A percentile compares a stretch with the other conserved stretches of the same genome.
Conservation (phyloP, 1,140 invertebrate genomes). For the Mercenaria mercenaria region DNA sequence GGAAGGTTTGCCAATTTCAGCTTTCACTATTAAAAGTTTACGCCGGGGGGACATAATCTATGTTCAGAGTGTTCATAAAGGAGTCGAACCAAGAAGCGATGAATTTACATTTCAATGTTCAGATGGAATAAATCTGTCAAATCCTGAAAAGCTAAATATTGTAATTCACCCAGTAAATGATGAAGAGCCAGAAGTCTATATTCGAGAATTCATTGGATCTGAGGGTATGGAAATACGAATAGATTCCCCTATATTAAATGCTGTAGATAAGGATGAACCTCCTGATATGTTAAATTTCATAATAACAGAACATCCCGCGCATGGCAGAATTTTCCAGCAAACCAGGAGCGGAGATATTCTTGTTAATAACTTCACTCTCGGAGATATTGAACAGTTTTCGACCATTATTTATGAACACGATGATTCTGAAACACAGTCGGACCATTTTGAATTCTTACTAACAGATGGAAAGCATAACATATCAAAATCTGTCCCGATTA, state of each 20-base stretch:
- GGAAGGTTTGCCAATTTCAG: conserved; percentile 83
- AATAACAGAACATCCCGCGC: conserved; percentile 81
- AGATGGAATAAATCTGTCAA: conserved; percentile 84
- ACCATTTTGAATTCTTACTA: conserved; percentile 84
- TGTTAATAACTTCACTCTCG: conserved; percentile 83
- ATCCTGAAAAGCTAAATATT: conserved; percentile 77
- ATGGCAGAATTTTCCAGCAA: conserved; percentile 85
- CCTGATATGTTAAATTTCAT: conserved; percentile 82
- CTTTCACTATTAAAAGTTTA: conserved; percentile 83
- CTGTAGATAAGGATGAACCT: conserved; percentile 85
- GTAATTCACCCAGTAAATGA: conserved; percentile 85
- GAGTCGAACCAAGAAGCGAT: conserved; percentile 84
- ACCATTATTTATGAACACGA: conserved; percentile 86
- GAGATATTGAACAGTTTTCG: conserved; percentile 82
- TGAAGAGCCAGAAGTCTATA: conserved; percentile 85
- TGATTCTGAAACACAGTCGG: conserved; percentile 84
- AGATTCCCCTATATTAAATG: conserved; percentile 85
- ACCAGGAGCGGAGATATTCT: conserved; percentile 74
- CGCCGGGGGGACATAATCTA: conserved; percentile 83
- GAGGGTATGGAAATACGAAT: conserved; percentile 86
- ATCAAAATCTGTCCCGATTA: conserved; percentile 83
- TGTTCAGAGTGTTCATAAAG: conserved; percentile 86
- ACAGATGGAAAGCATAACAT: conserved; percentile 85
- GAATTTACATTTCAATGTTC: conserved; percentile 84
- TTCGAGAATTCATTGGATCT: conserved; percentile 85